Percentiles rank a stretch among this genome's conserved stretches.
Evolutionary conservation across 2,113 vertebrate species (phyloP).

Genomic region (Triplophysa rosa): DNA sequence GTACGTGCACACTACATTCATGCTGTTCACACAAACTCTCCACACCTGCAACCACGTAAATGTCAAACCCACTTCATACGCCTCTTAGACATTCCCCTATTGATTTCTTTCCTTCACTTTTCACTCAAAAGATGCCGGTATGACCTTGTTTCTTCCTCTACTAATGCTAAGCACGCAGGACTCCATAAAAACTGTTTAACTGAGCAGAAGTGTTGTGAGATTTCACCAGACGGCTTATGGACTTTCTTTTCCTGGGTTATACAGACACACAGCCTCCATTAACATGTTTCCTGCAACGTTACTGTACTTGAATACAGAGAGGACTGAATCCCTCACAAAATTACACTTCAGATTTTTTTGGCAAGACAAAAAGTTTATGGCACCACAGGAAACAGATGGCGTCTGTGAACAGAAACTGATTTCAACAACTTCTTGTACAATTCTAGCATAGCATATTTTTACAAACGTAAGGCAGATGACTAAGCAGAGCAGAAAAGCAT

Average conservation of each 20-base stretch:
- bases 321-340: not conserved
- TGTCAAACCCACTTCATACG: constrained; percentile 14
- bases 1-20: not conserved
- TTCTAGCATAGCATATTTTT: not conserved
- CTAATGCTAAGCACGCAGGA: constrained; percentile 21
- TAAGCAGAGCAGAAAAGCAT: not conserved
- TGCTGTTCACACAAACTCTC: not conserved
- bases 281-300: not conserved
- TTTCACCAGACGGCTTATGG: constrained; percentile 34
- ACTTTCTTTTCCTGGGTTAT: constrained; percentile 8
- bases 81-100: constrained; percentile 40
- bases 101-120: constrained; percentile 48
- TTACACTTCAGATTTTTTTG: not conserved
- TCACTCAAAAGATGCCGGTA: constrained; percentile 37
- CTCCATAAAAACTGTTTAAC: constrained; percentile 33
- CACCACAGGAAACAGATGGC: not conserved
- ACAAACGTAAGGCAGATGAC: not conserved
- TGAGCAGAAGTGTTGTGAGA: constrained; percentile 7
- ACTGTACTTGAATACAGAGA: constrained; percentile 1
- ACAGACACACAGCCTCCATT: constrained; percentile 2
- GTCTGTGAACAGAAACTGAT: not conserved
- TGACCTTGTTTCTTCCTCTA: constrained; percentile 27
- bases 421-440: not conserved
- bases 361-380: not conserved
- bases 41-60: constrained; percentile 27